These are phyloP conservation scores for Leptobrachium ailaonicum DNA, from an alignment of 2,113 vertebrate genomes.

Conservation along the genomic window DNA sequence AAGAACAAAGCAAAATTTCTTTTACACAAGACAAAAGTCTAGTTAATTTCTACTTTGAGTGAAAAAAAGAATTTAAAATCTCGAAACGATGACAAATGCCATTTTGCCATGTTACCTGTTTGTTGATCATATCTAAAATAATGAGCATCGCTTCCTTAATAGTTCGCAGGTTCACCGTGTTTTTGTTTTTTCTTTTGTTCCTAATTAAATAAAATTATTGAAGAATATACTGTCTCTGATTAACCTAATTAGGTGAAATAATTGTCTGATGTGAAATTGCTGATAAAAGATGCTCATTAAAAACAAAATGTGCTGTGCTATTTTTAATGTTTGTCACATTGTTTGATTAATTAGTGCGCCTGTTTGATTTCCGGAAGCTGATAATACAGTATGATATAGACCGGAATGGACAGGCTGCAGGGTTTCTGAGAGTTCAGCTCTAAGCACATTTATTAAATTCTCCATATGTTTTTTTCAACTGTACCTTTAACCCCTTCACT, in stretches of 20 bases:
- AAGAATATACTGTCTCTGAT: slow-evolving; percentile 33
- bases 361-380: background rate
- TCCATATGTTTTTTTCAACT: no score
- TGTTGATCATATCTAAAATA: slow-evolving; percentile 2
- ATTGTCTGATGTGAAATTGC: slow-evolving; percentile 28
- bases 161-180: background rate
- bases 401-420: slow-evolving; percentile 6
- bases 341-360: background rate
- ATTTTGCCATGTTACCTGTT: slow-evolving; percentile 16
- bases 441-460: background rate
- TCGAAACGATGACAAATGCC: slow-evolving; percentile 6
- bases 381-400: background rate
- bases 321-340: slow-evolving; percentile 16
- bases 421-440: background rate
- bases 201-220: slow-evolving; percentile 15
- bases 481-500: no score
- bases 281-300: slow-evolving; percentile 38
- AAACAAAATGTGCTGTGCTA: slow-evolving; percentile 17
- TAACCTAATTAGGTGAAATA: slow-evolving; percentile 37
- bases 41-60: background rate
- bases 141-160: slow-evolving; percentile 5
- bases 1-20: background rate
- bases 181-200: background rate
- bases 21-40: background rate
- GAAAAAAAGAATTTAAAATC: background rate